Percentiles rank a stretch among this genome's conserved stretches.
Evolutionary conservation across 2,113 vertebrate genomes (phyloP).

Genomic region (Xiphorhynchus elegans): DNA sequence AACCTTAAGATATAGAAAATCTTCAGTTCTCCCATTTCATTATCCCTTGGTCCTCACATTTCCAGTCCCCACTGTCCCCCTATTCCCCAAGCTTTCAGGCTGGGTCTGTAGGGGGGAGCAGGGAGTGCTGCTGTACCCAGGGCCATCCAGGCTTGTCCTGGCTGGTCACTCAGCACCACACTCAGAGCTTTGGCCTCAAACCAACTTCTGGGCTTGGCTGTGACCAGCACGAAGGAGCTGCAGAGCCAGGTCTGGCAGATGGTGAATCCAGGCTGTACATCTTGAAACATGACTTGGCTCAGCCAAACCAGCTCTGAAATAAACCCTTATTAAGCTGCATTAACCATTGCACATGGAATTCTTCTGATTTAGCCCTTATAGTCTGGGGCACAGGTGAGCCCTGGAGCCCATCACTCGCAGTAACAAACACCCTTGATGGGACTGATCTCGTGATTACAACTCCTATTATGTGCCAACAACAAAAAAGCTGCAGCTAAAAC

Average conservation of each 20-base stretch:
- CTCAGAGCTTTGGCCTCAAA: not conserved
- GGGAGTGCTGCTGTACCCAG: not conserved
- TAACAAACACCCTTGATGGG: not conserved
- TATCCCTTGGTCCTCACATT: not conserved
- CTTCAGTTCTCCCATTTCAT: not conserved
- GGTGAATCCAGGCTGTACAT: not conserved
- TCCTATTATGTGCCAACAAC: not conserved
- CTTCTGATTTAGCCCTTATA: not conserved
- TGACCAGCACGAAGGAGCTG: not conserved
- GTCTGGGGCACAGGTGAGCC: not conserved
- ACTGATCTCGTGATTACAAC: not conserved
- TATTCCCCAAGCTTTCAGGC: not conserved
- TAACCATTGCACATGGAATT: not conserved
- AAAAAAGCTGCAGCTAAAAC: conserved; percentile 1
- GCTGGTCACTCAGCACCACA: not conserved
- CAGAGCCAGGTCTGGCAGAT: not conserved
- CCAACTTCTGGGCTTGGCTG: not conserved
- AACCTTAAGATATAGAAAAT: not conserved
- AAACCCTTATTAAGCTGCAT: not conserved
- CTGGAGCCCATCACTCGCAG: not conserved
- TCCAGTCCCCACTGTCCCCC: not conserved
- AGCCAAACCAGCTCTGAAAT: not conserved
- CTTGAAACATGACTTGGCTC: not conserved
- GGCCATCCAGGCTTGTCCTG: not conserved
- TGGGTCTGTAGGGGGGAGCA: not conserved